phyloP scores from a whole-genome alignment of 2,888 invertebrate species.

The Oligia strigilis region DNA sequence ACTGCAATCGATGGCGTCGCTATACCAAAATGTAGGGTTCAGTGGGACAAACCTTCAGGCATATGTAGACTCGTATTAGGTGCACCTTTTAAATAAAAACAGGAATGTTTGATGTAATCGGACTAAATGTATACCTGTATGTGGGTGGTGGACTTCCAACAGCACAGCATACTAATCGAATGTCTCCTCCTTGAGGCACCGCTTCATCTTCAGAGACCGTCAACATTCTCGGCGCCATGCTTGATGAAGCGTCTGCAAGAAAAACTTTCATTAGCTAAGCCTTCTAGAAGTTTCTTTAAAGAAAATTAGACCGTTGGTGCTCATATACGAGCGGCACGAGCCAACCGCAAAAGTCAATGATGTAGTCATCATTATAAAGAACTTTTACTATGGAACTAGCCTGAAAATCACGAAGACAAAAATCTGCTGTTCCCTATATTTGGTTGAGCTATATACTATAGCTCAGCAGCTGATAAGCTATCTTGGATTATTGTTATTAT shows the following conservation, averaged over 20 bases:
- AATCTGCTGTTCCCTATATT: too few relatives aligned
- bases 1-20: not conserved
- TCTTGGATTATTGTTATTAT: too few relatives aligned
- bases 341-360: not conserved
- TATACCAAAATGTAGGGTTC: not conserved
- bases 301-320: not conserved
- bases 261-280: not conserved
- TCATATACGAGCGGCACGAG: not conserved
- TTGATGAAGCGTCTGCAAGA: constrained; percentile 83
- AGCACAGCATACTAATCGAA: constrained; percentile 93
- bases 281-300: not conserved
- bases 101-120: not conserved
- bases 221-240: constrained; percentile 93
- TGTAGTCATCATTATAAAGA: too few relatives aligned
- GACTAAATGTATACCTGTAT: constrained; percentile 90
- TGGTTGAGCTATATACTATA: too few relatives aligned
- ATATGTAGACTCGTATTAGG: not conserved
- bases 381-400: too few relatives aligned
- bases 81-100: not conserved
- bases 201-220: constrained; percentile 92
- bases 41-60: not conserved
- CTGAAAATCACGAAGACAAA: too few relatives aligned
- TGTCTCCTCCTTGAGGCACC: constrained; percentile 92
- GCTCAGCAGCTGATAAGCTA: too few relatives aligned
- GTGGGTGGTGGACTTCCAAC: constrained; percentile 93